These are phyloP conservation scores for Calliopum simillimum DNA, from an alignment of 2,888 invertebrate genomes.

Conservation along the genomic window DNA sequence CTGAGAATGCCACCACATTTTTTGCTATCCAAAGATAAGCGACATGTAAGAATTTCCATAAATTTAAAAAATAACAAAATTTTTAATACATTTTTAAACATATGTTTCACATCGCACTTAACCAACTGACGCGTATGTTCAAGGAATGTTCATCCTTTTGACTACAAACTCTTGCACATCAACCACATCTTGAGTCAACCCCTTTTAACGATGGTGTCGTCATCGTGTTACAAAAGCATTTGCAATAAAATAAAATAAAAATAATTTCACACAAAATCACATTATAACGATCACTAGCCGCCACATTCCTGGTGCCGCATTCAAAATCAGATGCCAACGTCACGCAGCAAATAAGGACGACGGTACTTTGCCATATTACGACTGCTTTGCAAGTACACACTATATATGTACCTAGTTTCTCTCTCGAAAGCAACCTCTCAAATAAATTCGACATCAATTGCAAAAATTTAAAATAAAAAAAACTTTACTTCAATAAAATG, in stretches of 20 bases:
- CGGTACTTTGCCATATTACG: background rate
- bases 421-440: constrained; percentile 37
- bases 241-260: constrained; percentile 3
- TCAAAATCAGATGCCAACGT: background rate
- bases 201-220: background rate
- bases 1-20: too few relatives aligned
- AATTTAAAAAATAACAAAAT: too few relatives aligned
- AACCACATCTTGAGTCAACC: constrained; percentile 8
- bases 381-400: background rate
- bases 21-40: too few relatives aligned
- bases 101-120: constrained; percentile 17
- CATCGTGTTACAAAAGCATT: background rate
- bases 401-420: background rate
- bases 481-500: constrained; percentile 45
- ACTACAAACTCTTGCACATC: background rate
- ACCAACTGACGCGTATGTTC: background rate
- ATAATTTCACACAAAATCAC: constrained; percentile 39
- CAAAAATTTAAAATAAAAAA: constrained; percentile 38
- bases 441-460: constrained; percentile 63
- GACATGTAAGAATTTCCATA: too few relatives aligned
- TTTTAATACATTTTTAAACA: background rate
- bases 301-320: constrained; percentile 2
- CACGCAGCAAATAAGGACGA: constrained; percentile 2
- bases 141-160: background rate
- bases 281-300: constrained; percentile 36